Conservation (phyloP, 2,113 vertebrate genomes). For the Halcyon senegalensis region DNA sequence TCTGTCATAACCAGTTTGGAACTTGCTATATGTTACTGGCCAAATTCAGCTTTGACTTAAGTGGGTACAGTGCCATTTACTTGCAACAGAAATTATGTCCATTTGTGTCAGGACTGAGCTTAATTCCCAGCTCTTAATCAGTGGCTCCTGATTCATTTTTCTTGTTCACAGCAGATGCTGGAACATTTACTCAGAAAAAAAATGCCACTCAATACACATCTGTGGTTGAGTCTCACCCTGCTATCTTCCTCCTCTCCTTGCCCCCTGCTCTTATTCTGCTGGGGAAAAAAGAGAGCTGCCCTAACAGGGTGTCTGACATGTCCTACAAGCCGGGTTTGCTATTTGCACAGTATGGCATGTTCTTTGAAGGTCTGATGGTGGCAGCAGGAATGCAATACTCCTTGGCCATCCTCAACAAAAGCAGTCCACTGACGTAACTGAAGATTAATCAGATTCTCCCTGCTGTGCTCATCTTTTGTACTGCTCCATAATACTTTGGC, state of each 20-base stretch:
- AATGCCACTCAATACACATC: neutral
- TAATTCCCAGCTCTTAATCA: neutral
- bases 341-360: too few relatives aligned
- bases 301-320: neutral
- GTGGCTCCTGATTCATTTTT: neutral
- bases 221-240: neutral
- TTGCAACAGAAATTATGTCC: neutral
- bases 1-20: conserved; percentile 9
- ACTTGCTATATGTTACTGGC: neutral
- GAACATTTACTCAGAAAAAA: neutral
- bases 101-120: neutral
- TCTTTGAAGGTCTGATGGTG: neutral
- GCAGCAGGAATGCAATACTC: neutral
- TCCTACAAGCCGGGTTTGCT: neutral
- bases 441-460: neutral
- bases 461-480: neutral
- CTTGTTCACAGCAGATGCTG: neutral
- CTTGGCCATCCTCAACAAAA: neutral
- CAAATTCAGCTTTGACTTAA: conserved; percentile 22
- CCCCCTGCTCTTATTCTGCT: neutral
- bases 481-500: neutral
- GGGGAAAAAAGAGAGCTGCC: neutral
- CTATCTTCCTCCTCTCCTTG: neutral
- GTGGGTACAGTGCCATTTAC: neutral
- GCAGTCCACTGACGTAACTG: neutral